Conservation (phyloP, 1,140 invertebrate species). For the Scaptomyza pallida region DNA sequence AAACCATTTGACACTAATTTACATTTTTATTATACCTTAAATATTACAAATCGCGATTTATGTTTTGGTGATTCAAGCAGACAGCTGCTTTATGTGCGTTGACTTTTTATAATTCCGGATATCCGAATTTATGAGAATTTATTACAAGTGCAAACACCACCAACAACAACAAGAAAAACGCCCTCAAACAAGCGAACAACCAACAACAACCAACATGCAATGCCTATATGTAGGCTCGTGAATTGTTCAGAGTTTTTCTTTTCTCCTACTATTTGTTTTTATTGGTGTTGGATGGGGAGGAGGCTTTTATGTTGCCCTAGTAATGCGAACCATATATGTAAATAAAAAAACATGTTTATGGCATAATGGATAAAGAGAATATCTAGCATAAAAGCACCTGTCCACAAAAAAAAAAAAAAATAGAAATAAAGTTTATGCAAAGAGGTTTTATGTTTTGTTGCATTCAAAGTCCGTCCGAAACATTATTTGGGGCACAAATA, state of each 20-base stretch:
- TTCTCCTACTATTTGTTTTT: too few relatives aligned
- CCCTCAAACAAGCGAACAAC: not conserved
- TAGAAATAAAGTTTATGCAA: slow-evolving; percentile 39
- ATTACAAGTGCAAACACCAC: slow-evolving; percentile 35
- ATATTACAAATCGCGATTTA: slow-evolving; percentile 1
- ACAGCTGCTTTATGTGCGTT: slow-evolving; percentile 31
- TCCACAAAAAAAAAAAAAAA: slow-evolving; percentile 21
- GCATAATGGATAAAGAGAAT: not conserved
- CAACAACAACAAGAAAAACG: not conserved
- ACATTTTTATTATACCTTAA: slow-evolving; percentile 4
- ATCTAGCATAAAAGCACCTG: slow-evolving; percentile 24
- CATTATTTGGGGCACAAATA: slow-evolving; percentile 31
- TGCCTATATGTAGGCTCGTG: not conserved
- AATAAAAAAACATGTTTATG: slow-evolving; percentile 15
- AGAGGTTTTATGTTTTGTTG: slow-evolving; percentile 35
- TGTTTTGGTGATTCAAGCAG: slow-evolving; percentile 29
- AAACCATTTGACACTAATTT: slow-evolving; percentile 23
- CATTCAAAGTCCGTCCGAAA: slow-evolving; percentile 26
- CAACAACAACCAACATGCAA: slow-evolving; percentile 5
- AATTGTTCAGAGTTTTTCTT: not conserved
- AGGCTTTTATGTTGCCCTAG: slow-evolving; percentile 17
- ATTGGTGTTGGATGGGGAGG: too few relatives aligned
- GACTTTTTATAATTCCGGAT: slow-evolving; percentile 33
- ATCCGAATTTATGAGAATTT: slow-evolving; percentile 23
- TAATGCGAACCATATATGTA: slow-evolving; percentile 14